Conservation (phyloP, 2,888 invertebrate species). For the Germaria angustata region DNA sequence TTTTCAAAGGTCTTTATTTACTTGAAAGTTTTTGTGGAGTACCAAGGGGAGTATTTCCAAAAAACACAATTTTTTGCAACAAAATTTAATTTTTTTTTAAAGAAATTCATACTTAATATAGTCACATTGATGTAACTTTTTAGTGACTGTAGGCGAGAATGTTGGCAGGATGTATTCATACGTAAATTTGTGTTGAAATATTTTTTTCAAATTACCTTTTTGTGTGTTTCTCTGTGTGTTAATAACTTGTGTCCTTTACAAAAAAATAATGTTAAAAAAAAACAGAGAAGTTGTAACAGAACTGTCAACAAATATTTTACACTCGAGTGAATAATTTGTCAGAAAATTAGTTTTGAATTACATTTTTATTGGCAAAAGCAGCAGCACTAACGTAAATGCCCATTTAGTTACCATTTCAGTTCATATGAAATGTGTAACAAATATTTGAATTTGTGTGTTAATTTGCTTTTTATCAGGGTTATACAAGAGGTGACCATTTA, state of each 20-base stretch:
- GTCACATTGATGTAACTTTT: too few species aligned
- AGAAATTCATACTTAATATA: too few species aligned
- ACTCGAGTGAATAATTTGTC: conserved; percentile 57
- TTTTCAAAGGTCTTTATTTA: too few species aligned
- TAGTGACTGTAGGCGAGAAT: too few species aligned
- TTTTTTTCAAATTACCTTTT: too few species aligned
- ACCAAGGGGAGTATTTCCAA: too few species aligned
- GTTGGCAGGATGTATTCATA: too few species aligned
- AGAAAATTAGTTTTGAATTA: conserved; percentile 60
- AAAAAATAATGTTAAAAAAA: background rate
- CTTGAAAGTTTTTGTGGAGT: too few species aligned
- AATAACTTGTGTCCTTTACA: background rate
- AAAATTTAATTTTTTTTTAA: too few species aligned
- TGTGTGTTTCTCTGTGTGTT: background rate
- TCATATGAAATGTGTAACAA: conserved; percentile 14
- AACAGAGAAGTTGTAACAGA: background rate
- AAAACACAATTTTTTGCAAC: too few species aligned
- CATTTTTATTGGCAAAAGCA: conserved; percentile 48
- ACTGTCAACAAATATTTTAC: conserved; percentile 61
- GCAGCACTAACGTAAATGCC: conserved; percentile 22
- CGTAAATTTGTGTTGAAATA: too few species aligned
- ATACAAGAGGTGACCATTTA: background rate
- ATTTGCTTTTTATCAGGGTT: background rate
- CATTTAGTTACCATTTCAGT: conserved; percentile 16
- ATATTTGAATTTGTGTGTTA: background rate